Base-by-base conservation (phyloP, 2,113 vertebrate genomes). In the Tachysurus fulvidraco region DNA sequence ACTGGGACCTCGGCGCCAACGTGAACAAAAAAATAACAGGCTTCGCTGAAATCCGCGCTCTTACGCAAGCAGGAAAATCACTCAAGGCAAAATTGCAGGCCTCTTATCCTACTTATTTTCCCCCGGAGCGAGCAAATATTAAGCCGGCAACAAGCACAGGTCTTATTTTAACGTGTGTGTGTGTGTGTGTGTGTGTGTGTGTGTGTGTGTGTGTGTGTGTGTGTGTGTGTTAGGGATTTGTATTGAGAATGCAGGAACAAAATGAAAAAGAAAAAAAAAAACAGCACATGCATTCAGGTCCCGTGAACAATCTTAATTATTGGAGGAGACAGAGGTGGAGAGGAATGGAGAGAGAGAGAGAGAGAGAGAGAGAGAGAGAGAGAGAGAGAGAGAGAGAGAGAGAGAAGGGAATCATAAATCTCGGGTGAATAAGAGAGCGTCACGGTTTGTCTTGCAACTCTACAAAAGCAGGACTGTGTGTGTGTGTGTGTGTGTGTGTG, bases 31-130 rank as follows among this genome's bases (percentile, higher is more conserved):
- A 77, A 77, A 77, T 88, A 87, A 89, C 80, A 85, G 78, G 44
- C 55, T 88, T 92, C 84, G 67, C 76, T 80, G 86, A 64, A 85
- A 90, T 86, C 85, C 16, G 21, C 0, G 67, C 44, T 79, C 62
- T 91, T 92, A 81, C 83, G 87, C 89, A 90, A 91, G 84, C 86
- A n/a, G 91, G 90, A 89, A 82, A 83, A 76, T 77, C 54, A 88
- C 83, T 89, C 86, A 52, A 84, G 86, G 89, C 83, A 79, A 90
- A 92, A 92, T 81, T 64, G 81, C 88, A 80, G 81, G 71, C 44
- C 81, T 77, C 59, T 65, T 78, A 83, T 73, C 60, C 78, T 30
- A 80, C 74, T 67, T 71, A 80, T 59, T 57, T 69, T 79, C 62
- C 62, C 52, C 85, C 16, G 8, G 83, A 41, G 52, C 73, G 50